Evolutionary conservation across 2,113 vertebrate species (phyloP), one percentile per base, ranked within the genome.

Genomic region (Oreochromis spilurus): DNA sequence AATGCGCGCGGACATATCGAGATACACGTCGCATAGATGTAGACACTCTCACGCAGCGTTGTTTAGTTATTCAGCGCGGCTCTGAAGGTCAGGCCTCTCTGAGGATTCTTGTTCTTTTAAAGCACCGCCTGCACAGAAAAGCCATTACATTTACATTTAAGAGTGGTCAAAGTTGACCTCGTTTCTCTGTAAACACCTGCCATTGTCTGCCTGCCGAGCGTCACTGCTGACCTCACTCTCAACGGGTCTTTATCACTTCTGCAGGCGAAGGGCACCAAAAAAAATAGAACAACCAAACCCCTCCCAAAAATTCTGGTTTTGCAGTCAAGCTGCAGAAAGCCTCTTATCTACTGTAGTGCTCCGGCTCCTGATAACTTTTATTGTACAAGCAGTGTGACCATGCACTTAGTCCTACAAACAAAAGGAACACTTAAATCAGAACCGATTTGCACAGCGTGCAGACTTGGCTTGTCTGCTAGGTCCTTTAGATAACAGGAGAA

Each of bases 31-130:
- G 13, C 13, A 79, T 26, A 29, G 9, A 79, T 21, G 77, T 45
- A 55, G n/a, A 43, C 21, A 34, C 7, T 17, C 57, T 3, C 34
- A 19, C 1, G 2, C 5, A 17, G 19, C 2, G 50, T 70, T 84
- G 77, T 34, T 79, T 34, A 45, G 79, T 54, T 84, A 82, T 81
- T 82, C 79, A 72, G 53, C 57, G 9, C 9, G 5, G 62, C 52
- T 77, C 21, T 55, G 52, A 84, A 92, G 91, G 92, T 92, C 91
- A 75, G 45, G 57, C 79, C 53, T 84, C 60, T 52, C 29, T 4
- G 14, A 79, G 83, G 58, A 84, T 12, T 75, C 70, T 36, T n/a
- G 65, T 62, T 75, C 83, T 67, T 60, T 89, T 21, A 36, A 84
- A 89, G 53, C 52, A 43, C 58, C 82, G 54, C 48, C 87, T 75